These are phyloP conservation scores for Notarius lentiginosus DNA, from an alignment of 2,113 vertebrate genomes.

Conservation along the genomic window DNA sequence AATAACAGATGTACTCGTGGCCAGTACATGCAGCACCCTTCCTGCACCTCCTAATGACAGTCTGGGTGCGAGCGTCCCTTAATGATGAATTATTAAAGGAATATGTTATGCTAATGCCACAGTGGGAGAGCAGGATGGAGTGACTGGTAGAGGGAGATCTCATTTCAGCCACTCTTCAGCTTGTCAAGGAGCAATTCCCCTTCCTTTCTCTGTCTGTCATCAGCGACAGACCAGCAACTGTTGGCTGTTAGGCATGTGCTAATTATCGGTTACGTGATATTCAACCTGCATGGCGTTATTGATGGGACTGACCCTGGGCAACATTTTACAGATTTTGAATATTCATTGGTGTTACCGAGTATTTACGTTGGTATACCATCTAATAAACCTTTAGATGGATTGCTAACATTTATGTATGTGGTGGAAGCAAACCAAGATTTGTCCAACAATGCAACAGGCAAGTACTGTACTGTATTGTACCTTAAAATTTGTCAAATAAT, in stretches of 20 bases:
- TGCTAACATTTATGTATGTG: neutral
- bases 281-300: neutral
- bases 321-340: neutral
- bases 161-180: neutral
- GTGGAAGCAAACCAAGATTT: too few relatives aligned
- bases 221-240: neutral
- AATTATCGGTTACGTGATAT: neutral
- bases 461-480: too few relatives aligned
- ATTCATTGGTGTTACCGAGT: neutral
- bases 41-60: slow-evolving; percentile 10
- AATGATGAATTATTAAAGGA: slow-evolving; percentile 41
- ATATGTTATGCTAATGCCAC: slow-evolving; percentile 40
- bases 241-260: neutral
- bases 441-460: too few relatives aligned
- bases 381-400: neutral
- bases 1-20: slow-evolving; percentile 41
- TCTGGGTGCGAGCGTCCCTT: slow-evolving; percentile 12
- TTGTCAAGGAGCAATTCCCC: neutral
- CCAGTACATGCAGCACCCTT: slow-evolving; percentile 6
- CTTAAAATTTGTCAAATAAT: too few relatives aligned
- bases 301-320: neutral
- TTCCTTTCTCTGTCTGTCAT: neutral
- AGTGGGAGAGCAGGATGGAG: neutral
- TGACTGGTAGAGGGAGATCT: neutral
- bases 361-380: neutral